Base-by-base conservation (phyloP, 2,888 invertebrate genomes). In the Lysandra bellargus region DNA sequence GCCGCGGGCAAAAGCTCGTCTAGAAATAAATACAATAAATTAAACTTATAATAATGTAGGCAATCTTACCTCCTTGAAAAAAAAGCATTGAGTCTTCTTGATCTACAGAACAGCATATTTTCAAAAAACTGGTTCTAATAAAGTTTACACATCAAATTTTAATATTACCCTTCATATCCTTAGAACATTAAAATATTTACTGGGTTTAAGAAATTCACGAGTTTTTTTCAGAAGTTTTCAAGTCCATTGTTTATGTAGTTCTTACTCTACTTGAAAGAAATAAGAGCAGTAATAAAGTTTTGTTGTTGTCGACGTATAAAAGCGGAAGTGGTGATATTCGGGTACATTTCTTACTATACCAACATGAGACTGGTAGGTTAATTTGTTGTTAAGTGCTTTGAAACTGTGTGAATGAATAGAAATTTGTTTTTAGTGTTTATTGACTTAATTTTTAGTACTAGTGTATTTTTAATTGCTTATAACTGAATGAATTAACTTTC, bases 161-260 rank as follows among this genome's bases (percentile, higher is more conserved):
- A 44, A 44, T 44, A 9, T 44, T 2, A 44, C 44, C 44, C 44
- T 44, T 44, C 44, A 44, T 44, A 40, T 40, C 6, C 9, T 9
- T 9, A 1, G 7, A 44, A 1, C 5, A 44, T 44, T 44, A 9
- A 44, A 44, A 44, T 2, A 9, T 9, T 44, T 44, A 44, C 40
- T 44, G 4, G 44, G 7, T 4, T 6, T 7, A 7, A 44, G 1
- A 7, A 44, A 44, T 44, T 44, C 44, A 44, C 2, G 44, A 9
- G 44, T 44, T 44, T 44, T 44, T 44, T 53, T 53, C 3, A 53
- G 4, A 69, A 69, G 33, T 33, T 12, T 30, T 0, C 33, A 86
- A n/a, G 37, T 17, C 40, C 33, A 73, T 37, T 17, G 14, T 76
- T 12, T 53, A 69, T 17, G 40, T 60, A 75, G 7, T n/a, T 44